These are phyloP conservation scores for Pangasius larnaudii DNA, from an alignment of 2,797 vertebrate species.

Conservation along the genomic window DNA sequence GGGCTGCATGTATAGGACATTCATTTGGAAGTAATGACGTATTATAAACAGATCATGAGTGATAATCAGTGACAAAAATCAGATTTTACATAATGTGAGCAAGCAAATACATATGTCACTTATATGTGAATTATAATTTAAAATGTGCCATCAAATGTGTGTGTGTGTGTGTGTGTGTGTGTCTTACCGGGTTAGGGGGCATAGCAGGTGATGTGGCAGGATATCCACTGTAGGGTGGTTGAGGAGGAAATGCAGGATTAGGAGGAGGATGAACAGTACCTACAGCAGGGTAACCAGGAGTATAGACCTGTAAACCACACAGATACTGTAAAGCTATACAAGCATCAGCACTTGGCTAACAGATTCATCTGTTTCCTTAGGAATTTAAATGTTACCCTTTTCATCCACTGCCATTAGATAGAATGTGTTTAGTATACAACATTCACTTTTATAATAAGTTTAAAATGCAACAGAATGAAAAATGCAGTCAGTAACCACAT, in stretches of 20 bases:
- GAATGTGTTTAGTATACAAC: background rate
- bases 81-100: background rate
- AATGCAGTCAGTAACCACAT: background rate
- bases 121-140: background rate
- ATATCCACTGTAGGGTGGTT: slow-evolving; percentile 53
- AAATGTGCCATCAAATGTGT: background rate
- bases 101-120: background rate
- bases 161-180: background rate
- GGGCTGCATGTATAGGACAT: background rate
- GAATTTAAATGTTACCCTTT: background rate
- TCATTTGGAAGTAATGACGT: background rate
- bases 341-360: background rate
- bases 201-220: slow-evolving; percentile 45
- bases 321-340: background rate
- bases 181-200: slow-evolving; percentile 44
- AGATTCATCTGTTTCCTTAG: background rate
- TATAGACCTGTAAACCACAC: slow-evolving; percentile 27
- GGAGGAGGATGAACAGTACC: slow-evolving; percentile 55
- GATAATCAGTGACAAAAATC: background rate
- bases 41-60: background rate
- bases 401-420: background rate
- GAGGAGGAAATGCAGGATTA: slow-evolving; percentile 50
- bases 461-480: background rate
- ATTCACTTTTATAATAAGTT: background rate
- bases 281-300: slow-evolving; percentile 38